A percentile compares a stretch with the other conserved stretches of the same genome.
Conservation (phyloP, 2,888 invertebrate species). For the Hoplodrina blanda region DNA sequence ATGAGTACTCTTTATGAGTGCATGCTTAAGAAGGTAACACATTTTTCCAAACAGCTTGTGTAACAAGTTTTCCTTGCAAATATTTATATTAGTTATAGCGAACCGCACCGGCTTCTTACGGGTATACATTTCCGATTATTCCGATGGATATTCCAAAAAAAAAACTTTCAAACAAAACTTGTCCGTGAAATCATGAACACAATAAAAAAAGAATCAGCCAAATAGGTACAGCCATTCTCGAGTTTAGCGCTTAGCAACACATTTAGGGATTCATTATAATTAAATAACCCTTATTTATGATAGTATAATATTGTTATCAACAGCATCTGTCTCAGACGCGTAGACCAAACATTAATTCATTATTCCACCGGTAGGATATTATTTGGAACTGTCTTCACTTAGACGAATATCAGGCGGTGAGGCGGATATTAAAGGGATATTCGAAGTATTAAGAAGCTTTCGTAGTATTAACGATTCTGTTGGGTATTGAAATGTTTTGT, state of each 20-base stretch:
- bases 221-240: too few relatives aligned
- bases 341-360: constrained; percentile 60
- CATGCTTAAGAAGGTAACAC: too few relatives aligned
- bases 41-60: background rate
- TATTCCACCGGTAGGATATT: constrained; percentile 24
- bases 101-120: too few relatives aligned
- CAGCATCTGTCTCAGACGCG: constrained; percentile 52
- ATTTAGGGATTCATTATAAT: too few relatives aligned
- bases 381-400: constrained; percentile 23
- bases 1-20: too few relatives aligned
- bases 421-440: constrained; percentile 55
- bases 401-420: constrained; percentile 38
- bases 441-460: constrained; percentile 29
- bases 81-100: constrained; percentile 23
- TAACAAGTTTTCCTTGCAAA: background rate
- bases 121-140: too few relatives aligned
- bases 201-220: too few relatives aligned
- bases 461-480: constrained; percentile 22
- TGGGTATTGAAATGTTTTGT: constrained; percentile 16
- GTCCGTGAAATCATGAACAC: too few relatives aligned
- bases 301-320: constrained; percentile 45
- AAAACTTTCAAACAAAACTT: too few relatives aligned
- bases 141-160: too few relatives aligned
- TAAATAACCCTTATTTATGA: constrained; percentile 6
- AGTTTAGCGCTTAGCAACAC: too few relatives aligned